Conservation (phyloP, 2,113 vertebrate genomes). For the Hippocampus guttulatus region DNA sequence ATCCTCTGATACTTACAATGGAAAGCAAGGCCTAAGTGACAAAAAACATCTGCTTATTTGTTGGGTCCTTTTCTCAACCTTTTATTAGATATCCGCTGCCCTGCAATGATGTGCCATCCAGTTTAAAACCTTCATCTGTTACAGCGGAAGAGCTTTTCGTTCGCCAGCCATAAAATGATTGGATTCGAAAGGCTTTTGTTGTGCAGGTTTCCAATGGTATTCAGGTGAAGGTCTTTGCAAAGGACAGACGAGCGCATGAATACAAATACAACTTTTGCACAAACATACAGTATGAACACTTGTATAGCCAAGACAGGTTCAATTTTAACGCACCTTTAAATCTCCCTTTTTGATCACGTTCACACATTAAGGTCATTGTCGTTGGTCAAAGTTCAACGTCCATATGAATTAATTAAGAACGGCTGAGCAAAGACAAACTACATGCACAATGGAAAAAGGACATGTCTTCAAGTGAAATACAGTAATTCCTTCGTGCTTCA, state of each 20-base stretch:
- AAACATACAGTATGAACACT: constrained; percentile 1
- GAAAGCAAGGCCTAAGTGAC: constrained; percentile 58
- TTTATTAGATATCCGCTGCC: constrained; percentile 58
- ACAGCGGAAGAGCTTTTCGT: constrained; percentile 36
- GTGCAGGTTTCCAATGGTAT: constrained; percentile 39
- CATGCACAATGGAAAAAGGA: constrained; percentile 7
- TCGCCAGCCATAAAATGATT: constrained; percentile 50
- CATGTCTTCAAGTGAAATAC: not conserved
- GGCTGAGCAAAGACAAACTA: constrained; percentile 10
- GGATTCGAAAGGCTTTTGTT: constrained; percentile 47
- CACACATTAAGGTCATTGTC: constrained; percentile 17
- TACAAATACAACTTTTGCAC: constrained; percentile 30
- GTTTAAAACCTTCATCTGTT: constrained; percentile 34
- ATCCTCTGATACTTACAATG: constrained; percentile 66
- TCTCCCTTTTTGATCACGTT: constrained; percentile 9
- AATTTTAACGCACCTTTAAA: constrained; percentile 14
- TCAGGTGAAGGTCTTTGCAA: constrained; percentile 44
- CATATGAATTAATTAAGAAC: constrained; percentile 32
- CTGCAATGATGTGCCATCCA: constrained; percentile 41
- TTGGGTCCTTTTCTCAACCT: constrained; percentile 41
- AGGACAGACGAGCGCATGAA: constrained; percentile 19
- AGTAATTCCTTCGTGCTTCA: too few relatives aligned
- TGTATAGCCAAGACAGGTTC: constrained; percentile 11
- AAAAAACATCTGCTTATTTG: constrained; percentile 66
- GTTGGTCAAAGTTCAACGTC: constrained; percentile 17